Base-by-base conservation (phyloP, 2,888 invertebrate species). In the Synergus gifuensis region DNA sequence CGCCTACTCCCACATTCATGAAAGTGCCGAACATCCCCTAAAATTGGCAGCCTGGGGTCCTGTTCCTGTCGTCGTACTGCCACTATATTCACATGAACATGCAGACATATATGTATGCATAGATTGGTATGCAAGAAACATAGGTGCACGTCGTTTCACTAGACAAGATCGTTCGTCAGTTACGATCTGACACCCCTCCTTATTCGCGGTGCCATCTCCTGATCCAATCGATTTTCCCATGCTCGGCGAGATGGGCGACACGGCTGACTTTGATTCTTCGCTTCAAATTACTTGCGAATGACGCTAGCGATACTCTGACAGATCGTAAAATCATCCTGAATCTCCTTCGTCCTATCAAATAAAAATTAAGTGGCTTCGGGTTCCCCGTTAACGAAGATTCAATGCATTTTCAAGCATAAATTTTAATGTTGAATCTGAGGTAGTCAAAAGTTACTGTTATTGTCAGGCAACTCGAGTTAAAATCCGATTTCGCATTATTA, bases 41-140 rank as follows among this genome's bases (percentile, higher is more conserved):
- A 84, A 85, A 85, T 87, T 85, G 83, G 78, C 78, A 82, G 78
- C 78, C 77, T 78, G 22, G 69, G 69, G 49, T 69, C 46, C 69
- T 54, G 22, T 73, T 54, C 28, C 40, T 36, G 49, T 77, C 73
- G 44, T 81, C 76, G 79, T 76, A 63, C 79, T 67, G 42, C 66
- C 67, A 76, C 77, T 66, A 79, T 63, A n/a, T 73, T 60, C 77
- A 66, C 79, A 79, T 82, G 2, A 49, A 49, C 66, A 78, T 76
- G 73, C 67, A 69, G 78, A 28, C 40, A 78, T 76, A 80, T 83
- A 84, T 73, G 80, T 77, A 84, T 79, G 83, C 85, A 83, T 79
- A 78, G 81, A 87, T 86, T 87, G 86, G 84, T 87, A 87, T 87
- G 83, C 85, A 81, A 83, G 78, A 83, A 85, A 84, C 87, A 85